Percentiles rank a stretch among this genome's conserved stretches.
Evolutionary conservation across 2,113 vertebrate genomes (phyloP).

Genomic region (Eublepharis macularius): DNA sequence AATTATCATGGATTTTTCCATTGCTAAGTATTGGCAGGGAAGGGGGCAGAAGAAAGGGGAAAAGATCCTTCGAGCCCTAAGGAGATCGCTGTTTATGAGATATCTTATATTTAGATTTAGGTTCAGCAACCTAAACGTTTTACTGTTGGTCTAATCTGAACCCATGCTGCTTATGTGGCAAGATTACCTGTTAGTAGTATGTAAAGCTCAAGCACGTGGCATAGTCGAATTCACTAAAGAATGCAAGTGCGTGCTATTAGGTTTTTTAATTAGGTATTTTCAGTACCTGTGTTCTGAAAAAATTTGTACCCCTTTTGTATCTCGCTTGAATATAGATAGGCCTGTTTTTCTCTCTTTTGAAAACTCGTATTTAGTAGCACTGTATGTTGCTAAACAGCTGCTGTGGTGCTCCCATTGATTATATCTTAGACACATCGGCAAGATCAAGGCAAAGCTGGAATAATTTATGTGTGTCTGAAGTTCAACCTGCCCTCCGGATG

Average conservation of each 20-base stretch:
- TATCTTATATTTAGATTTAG: not conserved
- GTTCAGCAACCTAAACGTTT: not conserved
- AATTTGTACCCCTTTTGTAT: not conserved
- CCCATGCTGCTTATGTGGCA: not conserved
- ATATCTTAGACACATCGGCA: not conserved
- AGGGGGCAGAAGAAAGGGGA: not conserved
- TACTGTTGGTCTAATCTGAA: not conserved
- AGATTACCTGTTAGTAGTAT: not conserved
- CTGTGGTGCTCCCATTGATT: conserved; percentile 7
- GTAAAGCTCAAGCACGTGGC: not conserved
- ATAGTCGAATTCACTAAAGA: not conserved
- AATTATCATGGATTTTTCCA: not conserved
- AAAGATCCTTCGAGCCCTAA: not conserved
- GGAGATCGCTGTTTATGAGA: no score
- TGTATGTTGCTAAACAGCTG: conserved; percentile 23
- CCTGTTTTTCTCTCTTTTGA: conserved; percentile 19
- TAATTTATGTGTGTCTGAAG: not conserved
- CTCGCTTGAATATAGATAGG: not conserved
- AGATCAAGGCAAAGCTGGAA: not conserved
- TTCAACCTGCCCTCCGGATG: conserved; percentile 1
- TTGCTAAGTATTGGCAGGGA: not conserved
- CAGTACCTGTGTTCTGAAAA: not conserved
- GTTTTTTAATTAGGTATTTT: not conserved
- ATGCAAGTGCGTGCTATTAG: no score
- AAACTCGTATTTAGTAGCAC: not conserved